Percentiles rank a stretch among this genome's conserved stretches.
These are phyloP conservation scores for Jacana jacana DNA, from an alignment of 2,113 vertebrate genomes.

Conservation along the genomic window DNA sequence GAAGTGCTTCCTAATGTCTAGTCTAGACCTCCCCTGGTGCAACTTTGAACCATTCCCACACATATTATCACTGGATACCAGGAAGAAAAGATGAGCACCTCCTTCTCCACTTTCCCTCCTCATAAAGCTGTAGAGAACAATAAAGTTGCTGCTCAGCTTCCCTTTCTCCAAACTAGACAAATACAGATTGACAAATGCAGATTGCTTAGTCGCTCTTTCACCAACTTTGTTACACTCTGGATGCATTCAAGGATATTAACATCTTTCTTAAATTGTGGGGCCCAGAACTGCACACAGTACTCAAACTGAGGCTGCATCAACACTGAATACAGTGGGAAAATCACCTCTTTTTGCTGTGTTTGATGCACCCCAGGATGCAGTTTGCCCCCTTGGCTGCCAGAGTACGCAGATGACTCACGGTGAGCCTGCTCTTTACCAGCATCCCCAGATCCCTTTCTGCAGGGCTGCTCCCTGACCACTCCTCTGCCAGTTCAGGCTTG, in stretches of 20 bases:
- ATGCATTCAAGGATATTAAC: not conserved
- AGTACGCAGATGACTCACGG: not conserved
- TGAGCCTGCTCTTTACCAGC: not conserved
- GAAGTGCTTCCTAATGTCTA: not conserved
- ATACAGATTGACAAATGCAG: not conserved
- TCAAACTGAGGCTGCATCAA: not conserved
- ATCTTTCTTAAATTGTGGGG: not conserved
- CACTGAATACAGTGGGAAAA: rapidly evolving
- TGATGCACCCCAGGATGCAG: not conserved
- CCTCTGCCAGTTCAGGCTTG: not conserved
- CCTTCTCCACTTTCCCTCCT: not conserved
- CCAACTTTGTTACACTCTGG: not conserved
- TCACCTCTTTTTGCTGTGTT: not conserved
- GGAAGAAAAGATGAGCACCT: not conserved
- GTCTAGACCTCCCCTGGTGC: not conserved
- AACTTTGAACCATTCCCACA: not conserved
- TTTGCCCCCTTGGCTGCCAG: not conserved
- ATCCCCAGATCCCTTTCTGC: not conserved
- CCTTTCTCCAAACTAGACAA: not conserved
- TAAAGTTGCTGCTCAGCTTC: not conserved
- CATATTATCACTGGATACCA: rapidly evolving
- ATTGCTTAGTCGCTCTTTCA: not conserved
- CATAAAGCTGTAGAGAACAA: not conserved
- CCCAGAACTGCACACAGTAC: not conserved
- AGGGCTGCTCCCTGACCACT: not conserved